phyloP scores from a whole-genome alignment of 1,140 invertebrate genomes.

The Apis dorsata region DNA sequence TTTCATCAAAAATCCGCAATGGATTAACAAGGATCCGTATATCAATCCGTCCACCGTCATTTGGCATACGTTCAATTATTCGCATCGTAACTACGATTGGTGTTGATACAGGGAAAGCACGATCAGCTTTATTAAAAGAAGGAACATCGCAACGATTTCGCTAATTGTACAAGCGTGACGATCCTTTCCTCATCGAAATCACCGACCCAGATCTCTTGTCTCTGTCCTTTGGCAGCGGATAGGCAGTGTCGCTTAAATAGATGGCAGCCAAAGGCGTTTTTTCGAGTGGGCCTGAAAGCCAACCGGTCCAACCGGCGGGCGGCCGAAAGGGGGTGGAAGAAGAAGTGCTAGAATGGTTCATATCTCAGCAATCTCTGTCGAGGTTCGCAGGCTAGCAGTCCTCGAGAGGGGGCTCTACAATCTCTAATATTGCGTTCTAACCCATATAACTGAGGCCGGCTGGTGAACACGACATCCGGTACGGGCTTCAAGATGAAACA shows the following conservation, averaged over 20 bases:
- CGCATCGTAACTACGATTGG: background rate
- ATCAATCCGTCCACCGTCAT: background rate
- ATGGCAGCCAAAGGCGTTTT: constrained; percentile 61
- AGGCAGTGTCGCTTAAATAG: constrained; percentile 75
- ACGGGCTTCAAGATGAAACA: constrained; percentile 23
- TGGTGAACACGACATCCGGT: background rate
- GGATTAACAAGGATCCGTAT: constrained; percentile 25
- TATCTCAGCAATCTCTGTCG: constrained; percentile 77
- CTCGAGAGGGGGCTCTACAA: constrained; percentile 70
- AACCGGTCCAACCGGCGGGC: constrained; percentile 41
- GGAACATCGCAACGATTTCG: constrained; percentile 33
- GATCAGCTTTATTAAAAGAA: constrained; percentile 37
- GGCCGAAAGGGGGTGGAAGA: constrained; percentile 23
- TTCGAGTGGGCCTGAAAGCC: constrained; percentile 60
- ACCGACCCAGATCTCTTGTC: constrained; percentile 76
- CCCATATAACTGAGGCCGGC: constrained; percentile 59
- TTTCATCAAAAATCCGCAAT: constrained; percentile 19
- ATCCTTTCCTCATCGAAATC: constrained; percentile 74
- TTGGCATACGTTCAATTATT: constrained; percentile 50
- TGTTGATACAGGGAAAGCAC: too few relatives aligned
- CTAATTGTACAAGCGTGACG: constrained; percentile 37
- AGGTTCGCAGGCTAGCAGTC: constrained; percentile 73
- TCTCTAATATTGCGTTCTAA: constrained; percentile 74
- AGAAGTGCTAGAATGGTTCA: constrained; percentile 67
- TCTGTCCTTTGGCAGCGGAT: constrained; percentile 55